Evolutionary conservation across 2,888 invertebrate species (phyloP), one percentile per base, ranked within the genome.

Genomic region (Drosophila stalkeri): DNA sequence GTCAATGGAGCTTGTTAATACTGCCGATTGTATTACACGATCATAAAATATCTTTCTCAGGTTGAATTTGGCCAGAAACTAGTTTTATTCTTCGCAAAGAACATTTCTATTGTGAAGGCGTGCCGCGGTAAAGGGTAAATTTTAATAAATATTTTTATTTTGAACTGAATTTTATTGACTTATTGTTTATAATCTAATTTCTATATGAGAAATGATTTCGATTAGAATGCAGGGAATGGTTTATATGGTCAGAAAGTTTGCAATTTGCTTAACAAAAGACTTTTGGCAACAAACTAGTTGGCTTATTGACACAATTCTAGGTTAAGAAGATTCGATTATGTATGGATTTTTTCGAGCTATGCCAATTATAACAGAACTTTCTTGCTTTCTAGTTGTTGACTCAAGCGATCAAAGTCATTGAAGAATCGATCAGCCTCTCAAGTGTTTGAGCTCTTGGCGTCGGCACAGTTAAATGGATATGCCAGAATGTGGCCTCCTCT

Each of bases 381-480:
- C 63, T 46, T 54, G 43, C 57, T 47, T 64, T 41, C 16, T 16
- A 33, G 35, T 43, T 54, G 33, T 46, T 37, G 18, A 31, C 16
- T 56, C 31, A 3, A 20, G 56, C 56, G 16, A 52, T 54, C 59
- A 52, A 56, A 37, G n/a, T 62, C 68, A 62, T 68, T 68, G 68
- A 72, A 43, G 20, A 47, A 66, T 55, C 37, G 62, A 60, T 60
- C 57, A 65, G 59, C 33, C 14, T 44, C n/a, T 57, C 46, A 64
- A 61, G 74, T 69, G 56, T 57, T 63, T 18, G n/a, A 63, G 60
- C 56, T 51, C 60, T 63, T 35, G 41, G 60, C 57, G 56, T 44
- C 63, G 56, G 72, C 49, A 80, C 80, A 80, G 81, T 84, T 84
- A 82, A 82, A 75, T 80, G 64, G 69, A 54, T 76, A 72, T 77